Conservation (phyloP, 2,888 invertebrate genomes). For the Germaria angustata region DNA sequence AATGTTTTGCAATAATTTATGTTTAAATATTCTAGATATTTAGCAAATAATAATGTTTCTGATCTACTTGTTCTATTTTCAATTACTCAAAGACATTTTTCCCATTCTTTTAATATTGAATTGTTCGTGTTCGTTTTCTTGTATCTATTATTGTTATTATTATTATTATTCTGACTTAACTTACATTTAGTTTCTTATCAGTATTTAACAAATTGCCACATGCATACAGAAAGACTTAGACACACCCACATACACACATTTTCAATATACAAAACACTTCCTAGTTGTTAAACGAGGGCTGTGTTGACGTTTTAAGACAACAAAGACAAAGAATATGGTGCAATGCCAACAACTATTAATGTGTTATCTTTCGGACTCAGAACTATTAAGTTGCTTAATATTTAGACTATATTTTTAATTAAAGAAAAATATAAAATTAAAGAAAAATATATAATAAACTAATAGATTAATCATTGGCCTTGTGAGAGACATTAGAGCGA, state of each 20-base stretch:
- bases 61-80: neutral
- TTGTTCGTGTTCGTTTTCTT: slow-evolving; percentile 8
- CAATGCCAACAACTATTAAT: no score
- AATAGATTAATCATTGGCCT: no score
- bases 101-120: neutral
- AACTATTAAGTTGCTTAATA: no score
- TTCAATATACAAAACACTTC: slow-evolving; percentile 2
- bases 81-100: neutral
- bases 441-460: neutral
- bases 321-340: no score
- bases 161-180: slow-evolving; percentile 31
- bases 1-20: neutral
- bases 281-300: neutral
- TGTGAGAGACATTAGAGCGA: no score
- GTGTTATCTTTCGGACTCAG: no score
- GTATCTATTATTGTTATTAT: no score
- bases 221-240: neutral
- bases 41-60: neutral
- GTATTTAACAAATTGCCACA: slow-evolving; percentile 49
- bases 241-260: slow-evolving; percentile 10
- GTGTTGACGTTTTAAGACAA: neutral
- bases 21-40: neutral
- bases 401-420: no score
- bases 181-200: slow-evolving; percentile 53
- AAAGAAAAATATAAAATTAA: neutral